Conservation (phyloP, 2,888 invertebrate genomes). For the Masnerella sp. region DNA sequence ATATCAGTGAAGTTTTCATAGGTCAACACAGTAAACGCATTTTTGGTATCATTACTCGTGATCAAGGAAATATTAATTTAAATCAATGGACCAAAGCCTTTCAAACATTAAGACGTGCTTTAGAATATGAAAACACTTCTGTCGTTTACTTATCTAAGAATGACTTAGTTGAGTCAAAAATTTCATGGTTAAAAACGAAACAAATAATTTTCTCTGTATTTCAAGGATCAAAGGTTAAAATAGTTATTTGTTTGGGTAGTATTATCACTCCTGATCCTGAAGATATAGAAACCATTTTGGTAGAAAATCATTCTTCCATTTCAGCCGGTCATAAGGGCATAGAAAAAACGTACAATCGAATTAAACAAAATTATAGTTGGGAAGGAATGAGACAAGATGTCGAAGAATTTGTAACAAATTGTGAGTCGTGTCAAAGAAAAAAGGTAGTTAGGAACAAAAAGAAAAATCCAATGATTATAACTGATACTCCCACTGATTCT, state of each 20-base stretch:
- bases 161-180: not conserved
- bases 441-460: not conserved
- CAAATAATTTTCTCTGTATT: too few species aligned
- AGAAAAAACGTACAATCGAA: constrained; percentile 48
- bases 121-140: not conserved
- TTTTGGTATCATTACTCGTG: not conserved
- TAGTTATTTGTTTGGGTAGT: constrained; percentile 27
- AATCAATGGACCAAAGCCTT: not conserved
- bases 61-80: not conserved
- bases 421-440: constrained; percentile 8
- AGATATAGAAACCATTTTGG: constrained; percentile 25
- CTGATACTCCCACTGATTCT: not conserved
- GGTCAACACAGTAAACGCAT: not conserved
- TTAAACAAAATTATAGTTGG: constrained; percentile 55
- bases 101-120: not conserved
- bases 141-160: not conserved
- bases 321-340: constrained; percentile 62
- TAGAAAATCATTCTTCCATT: constrained; percentile 45
- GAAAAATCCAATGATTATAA: constrained; percentile 14
- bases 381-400: constrained; percentile 48
- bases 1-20: not conserved
- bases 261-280: constrained; percentile 3
- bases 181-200: not conserved
- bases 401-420: constrained; percentile 34
- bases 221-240: not conserved